A percentile compares a stretch with the other conserved stretches of the same genome.
Evolutionary conservation across 2,888 invertebrate genomes (phyloP).

Genomic region (Lypha dubia): DNA sequence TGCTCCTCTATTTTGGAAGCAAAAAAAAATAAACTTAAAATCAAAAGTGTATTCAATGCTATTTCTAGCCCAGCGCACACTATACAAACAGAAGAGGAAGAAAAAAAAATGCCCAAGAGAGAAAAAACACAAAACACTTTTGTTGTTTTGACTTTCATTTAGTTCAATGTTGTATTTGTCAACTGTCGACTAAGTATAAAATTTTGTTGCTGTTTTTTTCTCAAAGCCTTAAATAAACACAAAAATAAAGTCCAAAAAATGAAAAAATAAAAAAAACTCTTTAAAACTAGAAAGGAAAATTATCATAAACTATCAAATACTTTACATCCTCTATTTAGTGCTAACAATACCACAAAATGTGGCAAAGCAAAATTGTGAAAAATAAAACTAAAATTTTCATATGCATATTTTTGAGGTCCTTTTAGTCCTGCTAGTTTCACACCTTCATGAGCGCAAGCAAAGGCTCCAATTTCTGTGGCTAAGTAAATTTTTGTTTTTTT

Average conservation of each 20-base stretch:
- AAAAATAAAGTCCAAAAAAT: not conserved
- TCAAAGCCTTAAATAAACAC: slow-evolving; percentile 49
- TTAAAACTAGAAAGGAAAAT: slow-evolving; percentile 28
- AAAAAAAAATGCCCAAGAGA: not conserved
- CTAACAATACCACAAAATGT: slow-evolving; percentile 20
- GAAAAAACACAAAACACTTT: slow-evolving; percentile 40
- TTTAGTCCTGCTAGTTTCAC: slow-evolving; percentile 10
- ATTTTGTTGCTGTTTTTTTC: slow-evolving; percentile 29
- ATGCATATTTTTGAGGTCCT: not conserved
- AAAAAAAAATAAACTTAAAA: slow-evolving; percentile 47
- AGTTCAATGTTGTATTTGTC: slow-evolving; percentile 68
- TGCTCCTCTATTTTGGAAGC: not conserved
- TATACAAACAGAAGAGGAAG: not conserved
- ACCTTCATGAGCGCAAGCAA: slow-evolving; percentile 17
- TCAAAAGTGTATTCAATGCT: slow-evolving; percentile 41
- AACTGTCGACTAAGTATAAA: slow-evolving; percentile 60
- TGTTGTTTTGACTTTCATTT: slow-evolving; percentile 63
- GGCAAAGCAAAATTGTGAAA: not conserved
- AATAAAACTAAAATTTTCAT: not conserved
- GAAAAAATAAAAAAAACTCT: not conserved
- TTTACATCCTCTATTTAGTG: not conserved
- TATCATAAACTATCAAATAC: slow-evolving; percentile 49
- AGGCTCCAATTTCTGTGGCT: not conserved
- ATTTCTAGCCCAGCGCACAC: slow-evolving; percentile 44
- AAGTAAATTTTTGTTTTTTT: slow-evolving; percentile 5